phyloP scores from a whole-genome alignment of 1,140 invertebrate species.

The Spodoptera litura region DNA sequence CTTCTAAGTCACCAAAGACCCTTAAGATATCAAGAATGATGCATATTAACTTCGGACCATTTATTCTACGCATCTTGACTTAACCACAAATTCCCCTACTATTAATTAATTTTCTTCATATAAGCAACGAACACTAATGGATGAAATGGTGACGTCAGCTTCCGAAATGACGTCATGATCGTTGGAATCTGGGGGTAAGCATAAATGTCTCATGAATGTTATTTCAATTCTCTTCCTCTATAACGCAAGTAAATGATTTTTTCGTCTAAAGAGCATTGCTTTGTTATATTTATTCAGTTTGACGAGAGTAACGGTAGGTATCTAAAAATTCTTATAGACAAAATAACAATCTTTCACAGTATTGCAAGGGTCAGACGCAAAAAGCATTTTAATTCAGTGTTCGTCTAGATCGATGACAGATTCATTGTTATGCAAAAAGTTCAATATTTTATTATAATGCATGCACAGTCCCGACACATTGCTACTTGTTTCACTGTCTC shows the following conservation, averaged over 20 bases:
- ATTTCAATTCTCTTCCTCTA: background rate
- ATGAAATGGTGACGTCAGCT: background rate
- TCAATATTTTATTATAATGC: constrained; percentile 78
- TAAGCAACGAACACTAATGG: no score
- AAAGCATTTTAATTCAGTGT: constrained; percentile 42
- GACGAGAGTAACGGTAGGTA: background rate
- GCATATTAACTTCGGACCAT: no score
- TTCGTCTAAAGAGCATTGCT: no score
- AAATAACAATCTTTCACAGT: background rate
- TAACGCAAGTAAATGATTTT: constrained; percentile 7
- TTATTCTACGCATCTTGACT: no score
- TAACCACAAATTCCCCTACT: no score
- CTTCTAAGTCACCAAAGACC: no score
- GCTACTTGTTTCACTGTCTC: constrained; percentile 71
- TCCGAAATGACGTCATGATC: background rate
- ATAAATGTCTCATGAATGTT: no score
- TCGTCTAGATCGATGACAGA: constrained; percentile 37
- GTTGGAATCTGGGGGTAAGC: background rate
- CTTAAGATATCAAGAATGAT: no score
- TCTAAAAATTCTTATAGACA: background rate
- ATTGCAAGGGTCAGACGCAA: constrained; percentile 31
- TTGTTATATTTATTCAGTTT: no score
- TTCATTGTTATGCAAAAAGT: constrained; percentile 50
- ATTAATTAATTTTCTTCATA: no score
- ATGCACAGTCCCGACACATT: constrained; percentile 72